Percentiles rank a stretch among this genome's conserved stretches.
Evolutionary conservation across 2,888 invertebrate species (phyloP).

Genomic region (Andricus curvator): DNA sequence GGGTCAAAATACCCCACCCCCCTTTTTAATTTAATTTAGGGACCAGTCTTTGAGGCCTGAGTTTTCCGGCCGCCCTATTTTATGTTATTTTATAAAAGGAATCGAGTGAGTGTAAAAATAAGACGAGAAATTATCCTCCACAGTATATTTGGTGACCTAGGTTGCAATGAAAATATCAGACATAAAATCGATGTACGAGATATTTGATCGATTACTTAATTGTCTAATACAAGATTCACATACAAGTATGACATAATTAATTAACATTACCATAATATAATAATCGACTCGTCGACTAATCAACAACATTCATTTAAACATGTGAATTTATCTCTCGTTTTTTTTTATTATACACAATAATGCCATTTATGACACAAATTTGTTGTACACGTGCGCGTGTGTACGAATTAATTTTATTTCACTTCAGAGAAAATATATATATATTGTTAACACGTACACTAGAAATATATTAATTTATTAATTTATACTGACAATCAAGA

Average conservation of each 20-base stretch:
- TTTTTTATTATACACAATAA: constrained; percentile 44
- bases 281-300: constrained; percentile 65
- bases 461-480: constrained; percentile 28
- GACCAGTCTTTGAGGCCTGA: no score
- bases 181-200: constrained; percentile 52
- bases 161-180: constrained; percentile 71
- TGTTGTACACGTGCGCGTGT: constrained; percentile 22
- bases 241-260: constrained; percentile 53
- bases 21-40: no score
- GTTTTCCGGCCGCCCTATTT: no score
- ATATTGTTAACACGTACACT: constrained; percentile 12
- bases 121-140: constrained; percentile 57
- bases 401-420: constrained; percentile 2
- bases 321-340: constrained; percentile 44
- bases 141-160: constrained; percentile 72
- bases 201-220: constrained; percentile 24
- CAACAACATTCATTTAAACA: constrained; percentile 67
- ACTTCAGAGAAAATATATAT: background rate
- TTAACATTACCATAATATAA: constrained; percentile 61
- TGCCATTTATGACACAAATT: constrained; percentile 44
- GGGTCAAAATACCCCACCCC: no score
- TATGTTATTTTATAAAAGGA: background rate
- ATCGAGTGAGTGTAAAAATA: background rate
- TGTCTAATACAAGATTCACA: constrained; percentile 51
- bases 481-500: constrained; percentile 26